These are phyloP conservation scores for Salarias fasciatus DNA, from an alignment of 2,797 vertebrate genomes.

Conservation along the genomic window DNA sequence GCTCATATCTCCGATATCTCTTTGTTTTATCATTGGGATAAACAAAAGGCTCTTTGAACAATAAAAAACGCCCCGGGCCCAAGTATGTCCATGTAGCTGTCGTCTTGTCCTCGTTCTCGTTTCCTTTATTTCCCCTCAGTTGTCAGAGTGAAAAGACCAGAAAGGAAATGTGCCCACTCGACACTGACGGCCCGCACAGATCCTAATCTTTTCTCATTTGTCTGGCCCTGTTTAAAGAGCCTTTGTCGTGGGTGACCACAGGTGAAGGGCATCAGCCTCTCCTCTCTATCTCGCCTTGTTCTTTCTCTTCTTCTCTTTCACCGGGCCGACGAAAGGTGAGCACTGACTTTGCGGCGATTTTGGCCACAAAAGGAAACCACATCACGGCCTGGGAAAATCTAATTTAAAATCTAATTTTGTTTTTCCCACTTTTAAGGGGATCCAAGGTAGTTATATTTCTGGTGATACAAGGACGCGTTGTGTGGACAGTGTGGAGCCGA, in stretches of 20 bases:
- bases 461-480: constrained; percentile 2
- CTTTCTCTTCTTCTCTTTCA: constrained; percentile 29
- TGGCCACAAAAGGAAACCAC: constrained; percentile 2
- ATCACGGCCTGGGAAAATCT: constrained; percentile 26
- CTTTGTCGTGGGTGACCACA: constrained; percentile 54
- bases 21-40: constrained; percentile 61
- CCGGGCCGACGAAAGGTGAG: constrained; percentile 41
- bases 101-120: constrained; percentile 27
- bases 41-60: constrained; percentile 70
- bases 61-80: constrained; percentile 42
- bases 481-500: constrained; percentile 1
- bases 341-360: constrained; percentile 9
- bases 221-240: constrained; percentile 51
- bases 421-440: constrained; percentile 28
- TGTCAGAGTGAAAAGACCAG: constrained; percentile 50
- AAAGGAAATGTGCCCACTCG: constrained; percentile 42
- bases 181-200: constrained; percentile 53
- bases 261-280: constrained; percentile 54
- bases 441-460: constrained; percentile 28
- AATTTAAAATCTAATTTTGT: constrained; percentile 49
- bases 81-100: constrained; percentile 32
- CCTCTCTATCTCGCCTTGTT: constrained; percentile 12
- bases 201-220: constrained; percentile 64
- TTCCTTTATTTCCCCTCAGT: constrained; percentile 27
- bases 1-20: constrained; percentile 62